A percentile compares a stretch with the other conserved stretches of the same genome.
These are phyloP conservation scores for Cephus pygmeus DNA, from an alignment of 2,888 invertebrate genomes.

Conservation along the genomic window DNA sequence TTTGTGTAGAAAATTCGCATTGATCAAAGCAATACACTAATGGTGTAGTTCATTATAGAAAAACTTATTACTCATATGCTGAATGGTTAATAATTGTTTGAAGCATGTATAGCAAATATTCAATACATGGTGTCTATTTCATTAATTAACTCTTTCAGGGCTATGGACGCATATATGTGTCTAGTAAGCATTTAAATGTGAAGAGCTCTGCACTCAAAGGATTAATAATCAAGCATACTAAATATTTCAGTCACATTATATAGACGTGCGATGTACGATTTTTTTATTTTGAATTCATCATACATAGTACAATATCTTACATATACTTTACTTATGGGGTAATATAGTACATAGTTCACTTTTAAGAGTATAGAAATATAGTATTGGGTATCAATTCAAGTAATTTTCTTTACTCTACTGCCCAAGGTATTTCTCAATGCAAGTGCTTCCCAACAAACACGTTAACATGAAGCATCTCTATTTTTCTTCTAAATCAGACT, in stretches of 20 bases:
- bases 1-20: neutral
- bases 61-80: neutral
- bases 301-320: slow-evolving; percentile 21
- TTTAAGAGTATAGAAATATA: slow-evolving; percentile 18
- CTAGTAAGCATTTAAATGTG: too few species aligned
- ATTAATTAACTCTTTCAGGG: neutral
- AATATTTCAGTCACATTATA: neutral
- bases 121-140: neutral
- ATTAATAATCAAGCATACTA: neutral
- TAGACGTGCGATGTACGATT: slow-evolving; percentile 15
- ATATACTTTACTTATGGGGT: slow-evolving; percentile 19
- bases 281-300: slow-evolving; percentile 15
- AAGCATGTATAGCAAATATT: neutral
- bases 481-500: neutral
- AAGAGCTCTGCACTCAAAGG: too few species aligned
- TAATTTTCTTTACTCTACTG: neutral
- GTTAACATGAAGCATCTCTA: neutral
- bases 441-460: neutral
- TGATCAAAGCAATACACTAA: neutral
- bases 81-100: neutral
- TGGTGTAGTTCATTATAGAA: neutral
- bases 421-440: neutral
- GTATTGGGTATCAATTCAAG: slow-evolving; percentile 14
- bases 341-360: slow-evolving; percentile 20
- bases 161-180: too few species aligned